Evolutionary conservation across 2,113 vertebrate species (phyloP).

Genomic region (Melanotaenia duboulayi): DNA sequence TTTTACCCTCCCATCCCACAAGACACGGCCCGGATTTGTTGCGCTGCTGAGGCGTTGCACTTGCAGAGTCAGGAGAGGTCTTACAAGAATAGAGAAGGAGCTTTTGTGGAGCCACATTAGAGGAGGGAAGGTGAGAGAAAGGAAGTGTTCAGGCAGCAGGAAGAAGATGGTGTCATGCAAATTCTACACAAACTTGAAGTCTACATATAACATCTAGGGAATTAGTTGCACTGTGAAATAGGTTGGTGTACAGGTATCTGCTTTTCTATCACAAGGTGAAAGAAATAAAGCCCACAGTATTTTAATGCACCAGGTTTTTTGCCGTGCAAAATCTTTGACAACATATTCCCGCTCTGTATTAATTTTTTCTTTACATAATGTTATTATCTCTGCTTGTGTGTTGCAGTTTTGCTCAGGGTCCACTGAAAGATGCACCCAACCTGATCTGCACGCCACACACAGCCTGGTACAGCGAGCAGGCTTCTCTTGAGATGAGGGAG

Average conservation of each 20-base stretch:
- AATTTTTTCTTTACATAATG: background rate
- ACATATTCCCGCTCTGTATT: no score
- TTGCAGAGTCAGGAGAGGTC: slow-evolving; percentile 23
- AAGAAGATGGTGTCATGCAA: slow-evolving; percentile 19
- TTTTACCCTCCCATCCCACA: slow-evolving; percentile 16
- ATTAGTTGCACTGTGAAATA: background rate
- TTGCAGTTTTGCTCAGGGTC: slow-evolving; percentile 92
- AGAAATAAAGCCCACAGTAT: no score
- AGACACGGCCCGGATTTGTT: slow-evolving; percentile 30
- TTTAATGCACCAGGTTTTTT: no score
- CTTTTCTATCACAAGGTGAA: no score
- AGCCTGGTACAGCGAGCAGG: slow-evolving; percentile 98
- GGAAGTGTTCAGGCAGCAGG: slow-evolving; percentile 10
- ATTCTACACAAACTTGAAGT: slow-evolving; percentile 8
- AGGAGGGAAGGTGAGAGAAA: slow-evolving; percentile 7
- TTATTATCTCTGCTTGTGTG: background rate
- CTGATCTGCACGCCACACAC: slow-evolving; percentile 98
- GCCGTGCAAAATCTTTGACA: no score
- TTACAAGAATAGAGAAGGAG: slow-evolving; percentile 18
- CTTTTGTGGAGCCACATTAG: slow-evolving; percentile 10
- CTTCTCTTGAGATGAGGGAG: slow-evolving; percentile 97
- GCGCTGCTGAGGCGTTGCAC: slow-evolving; percentile 6
- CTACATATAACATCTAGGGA: background rate
- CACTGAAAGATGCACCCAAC: slow-evolving; percentile 95
- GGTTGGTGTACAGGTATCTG: background rate